Base-by-base conservation (phyloP, 1,140 invertebrate species). In the Leptinotarsa defecta region DNA sequence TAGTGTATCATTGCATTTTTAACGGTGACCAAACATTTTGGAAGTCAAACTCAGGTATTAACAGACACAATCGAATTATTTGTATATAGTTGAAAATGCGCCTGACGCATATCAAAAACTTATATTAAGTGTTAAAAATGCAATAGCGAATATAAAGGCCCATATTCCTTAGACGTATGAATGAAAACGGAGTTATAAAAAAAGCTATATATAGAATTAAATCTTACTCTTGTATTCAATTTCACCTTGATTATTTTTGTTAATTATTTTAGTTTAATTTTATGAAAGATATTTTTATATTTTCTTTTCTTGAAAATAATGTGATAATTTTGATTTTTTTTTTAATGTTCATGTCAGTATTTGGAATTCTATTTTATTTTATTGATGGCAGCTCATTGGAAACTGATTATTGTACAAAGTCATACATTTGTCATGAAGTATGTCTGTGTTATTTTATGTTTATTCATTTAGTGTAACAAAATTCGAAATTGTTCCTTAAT, bases 401-500 rank as follows among this genome's bases (percentile, higher is more conserved):
- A 76, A 72, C 61, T 65, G 68, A 73, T 61, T 74, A 77, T 77
- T 74, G 76, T 76, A 77, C 76, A 73, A 73, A 73, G 49, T 65
- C 24, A 34, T 27, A 27, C 24, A 71, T 48, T 71, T 73, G 48
- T 61, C 19, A 20, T 61, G 71, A 20, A 52, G 34, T 73, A 73
- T 64, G 71, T 64, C 71, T 64, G 71, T 65, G 20, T 64, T 17
- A 62, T 73, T 61, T 11, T 22, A 15, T 65, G 20, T 61, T 74
- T 43, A 19, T 22, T 49, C 27, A 43, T 74, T 69, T 69, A 63
- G 71, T 61, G 20, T 43, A 48, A 68, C 61, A 52, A 80, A 78
- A 75, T 80, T 81, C 79, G 71, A 81, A 81, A 81, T 81, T 81
- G 80, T 81, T 81, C 80, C 80, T 81, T 78, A 78, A 80, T 76